Base-by-base conservation (phyloP, 1,140 invertebrate genomes). In the Thereuonema tuberculata region DNA sequence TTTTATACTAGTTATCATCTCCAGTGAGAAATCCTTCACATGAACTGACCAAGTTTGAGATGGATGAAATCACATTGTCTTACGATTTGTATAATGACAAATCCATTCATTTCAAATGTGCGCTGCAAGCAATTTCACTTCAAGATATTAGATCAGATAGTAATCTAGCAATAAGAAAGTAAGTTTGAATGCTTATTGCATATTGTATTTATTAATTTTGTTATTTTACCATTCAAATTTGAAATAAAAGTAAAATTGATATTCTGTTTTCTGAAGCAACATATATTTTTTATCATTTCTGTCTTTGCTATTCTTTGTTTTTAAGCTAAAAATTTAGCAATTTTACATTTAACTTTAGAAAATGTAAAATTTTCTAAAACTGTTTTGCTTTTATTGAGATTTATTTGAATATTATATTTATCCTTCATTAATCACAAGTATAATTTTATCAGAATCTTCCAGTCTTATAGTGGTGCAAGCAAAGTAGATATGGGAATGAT, bases 101-200 rank as follows among this genome's bases (percentile, higher is more conserved):
- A 29, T 85, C 84, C 64, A 69, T 84, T 25, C 83, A 85, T 67
- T 72, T 85, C 43, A 84, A 84, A 69, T 73, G 84, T n/a, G 82
- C 84, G 47, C 70, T 89, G 23, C 82, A 85, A 69, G 81, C 79
- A 17, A 75, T 85, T 55, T 70, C 80, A 1, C 69, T 89, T 17
- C 81, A 86, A 70, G 87, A 91, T 67, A 84, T 84, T 17, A 74
- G 86, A 61, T 81, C 82, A 23, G 81, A 86, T 62, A 78, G 76
- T 59, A 72, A 72, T 5, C 71, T 80, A 59, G 73, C 80, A 43
- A 80, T 81, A n/a, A 80, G 80, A 72, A 84, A 81, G 84, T 85
- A 69, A 66, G 69, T 68, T 14, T 58, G n/a, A n/a, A n/a, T n/a
- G n/a, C n/a, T n/a, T n/a, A n/a, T n/a, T 37, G 31, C 31, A 37